Conservation (phyloP, 2,888 invertebrate genomes). For the Metallyticus violacea region DNA sequence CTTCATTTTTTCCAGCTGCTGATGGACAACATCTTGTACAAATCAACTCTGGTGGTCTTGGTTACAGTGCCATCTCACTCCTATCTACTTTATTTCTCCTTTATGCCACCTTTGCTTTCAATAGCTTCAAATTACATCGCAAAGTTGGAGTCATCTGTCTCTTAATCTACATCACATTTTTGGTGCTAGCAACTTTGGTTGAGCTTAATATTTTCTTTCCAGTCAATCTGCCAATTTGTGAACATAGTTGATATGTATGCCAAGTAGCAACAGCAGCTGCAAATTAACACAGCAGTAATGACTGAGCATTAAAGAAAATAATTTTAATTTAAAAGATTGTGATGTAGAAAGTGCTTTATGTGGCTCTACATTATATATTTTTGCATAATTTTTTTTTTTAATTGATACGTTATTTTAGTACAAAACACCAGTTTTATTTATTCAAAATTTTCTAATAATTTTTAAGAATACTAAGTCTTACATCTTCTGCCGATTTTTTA, state of each 20-base stretch:
- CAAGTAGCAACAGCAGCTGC: background rate
- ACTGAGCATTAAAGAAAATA: too few relatives aligned
- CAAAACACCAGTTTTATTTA: too few relatives aligned
- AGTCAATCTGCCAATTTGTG: conserved; percentile 60
- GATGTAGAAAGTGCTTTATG: background rate
- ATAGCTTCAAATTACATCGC: conserved; percentile 67
- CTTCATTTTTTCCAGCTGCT: conserved; percentile 55
- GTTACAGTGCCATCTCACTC: conserved; percentile 72
- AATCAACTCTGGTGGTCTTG: conserved; percentile 73
- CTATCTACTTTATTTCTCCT: conserved; percentile 69
- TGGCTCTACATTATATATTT: too few relatives aligned
- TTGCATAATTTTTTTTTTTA: too few relatives aligned
- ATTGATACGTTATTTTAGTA: too few relatives aligned
- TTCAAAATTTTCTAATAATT: too few relatives aligned
- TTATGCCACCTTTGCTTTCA: conserved; percentile 62
- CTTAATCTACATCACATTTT: conserved; percentile 63
- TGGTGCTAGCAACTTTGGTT: conserved; percentile 66
- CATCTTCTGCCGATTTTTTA: too few relatives aligned
- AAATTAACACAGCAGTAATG: too few relatives aligned
- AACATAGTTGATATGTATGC: background rate
- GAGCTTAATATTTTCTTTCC: conserved; percentile 75
- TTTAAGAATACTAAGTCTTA: too few relatives aligned
- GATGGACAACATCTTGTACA: conserved; percentile 45
- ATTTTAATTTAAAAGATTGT: background rate
- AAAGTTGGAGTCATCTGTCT: conserved; percentile 66